phyloP scores from a whole-genome alignment of 2,113 vertebrate genomes.

The Syrmaticus mikado region DNA sequence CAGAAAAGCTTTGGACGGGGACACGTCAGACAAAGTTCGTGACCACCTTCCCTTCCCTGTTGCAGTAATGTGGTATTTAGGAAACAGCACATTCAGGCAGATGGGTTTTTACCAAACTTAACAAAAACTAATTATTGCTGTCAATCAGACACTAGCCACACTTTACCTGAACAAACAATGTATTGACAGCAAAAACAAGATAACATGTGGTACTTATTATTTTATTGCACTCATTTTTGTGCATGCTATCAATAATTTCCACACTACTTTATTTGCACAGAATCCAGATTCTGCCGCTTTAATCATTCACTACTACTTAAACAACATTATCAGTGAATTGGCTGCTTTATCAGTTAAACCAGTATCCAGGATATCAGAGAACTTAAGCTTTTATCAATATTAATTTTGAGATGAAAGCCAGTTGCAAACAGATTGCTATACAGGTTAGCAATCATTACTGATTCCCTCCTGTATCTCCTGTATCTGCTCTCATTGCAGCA shows the following conservation, averaged over 20 bases:
- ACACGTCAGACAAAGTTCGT: not conserved
- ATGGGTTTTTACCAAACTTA: not conserved
- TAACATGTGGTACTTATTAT: not conserved
- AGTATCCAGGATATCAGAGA: slow-evolving; percentile 42
- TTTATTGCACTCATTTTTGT: slow-evolving; percentile 54
- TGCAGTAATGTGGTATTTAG: rapidly evolving
- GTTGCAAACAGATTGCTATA: not conserved
- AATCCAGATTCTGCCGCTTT: slow-evolving; percentile 48
- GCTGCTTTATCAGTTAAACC: slow-evolving; percentile 53
- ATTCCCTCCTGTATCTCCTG: not conserved
- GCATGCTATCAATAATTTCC: slow-evolving; percentile 40
- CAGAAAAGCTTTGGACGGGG: not conserved
- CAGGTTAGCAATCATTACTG: not conserved
- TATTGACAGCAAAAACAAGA: not conserved
- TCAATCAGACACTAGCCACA: not conserved
- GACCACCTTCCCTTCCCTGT: not conserved
- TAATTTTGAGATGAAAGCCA: slow-evolving; percentile 28
- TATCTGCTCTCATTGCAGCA: rapidly evolving
- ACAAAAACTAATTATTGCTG: not conserved
- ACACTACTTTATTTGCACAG: slow-evolving; percentile 50
- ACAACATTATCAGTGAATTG: slow-evolving; percentile 69
- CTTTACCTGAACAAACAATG: not conserved
- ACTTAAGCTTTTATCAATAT: slow-evolving; percentile 44
- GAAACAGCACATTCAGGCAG: not conserved
- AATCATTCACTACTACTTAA: slow-evolving; percentile 71